Conservation (phyloP, 2,113 vertebrate genomes). For the Pelusios castaneus region DNA sequence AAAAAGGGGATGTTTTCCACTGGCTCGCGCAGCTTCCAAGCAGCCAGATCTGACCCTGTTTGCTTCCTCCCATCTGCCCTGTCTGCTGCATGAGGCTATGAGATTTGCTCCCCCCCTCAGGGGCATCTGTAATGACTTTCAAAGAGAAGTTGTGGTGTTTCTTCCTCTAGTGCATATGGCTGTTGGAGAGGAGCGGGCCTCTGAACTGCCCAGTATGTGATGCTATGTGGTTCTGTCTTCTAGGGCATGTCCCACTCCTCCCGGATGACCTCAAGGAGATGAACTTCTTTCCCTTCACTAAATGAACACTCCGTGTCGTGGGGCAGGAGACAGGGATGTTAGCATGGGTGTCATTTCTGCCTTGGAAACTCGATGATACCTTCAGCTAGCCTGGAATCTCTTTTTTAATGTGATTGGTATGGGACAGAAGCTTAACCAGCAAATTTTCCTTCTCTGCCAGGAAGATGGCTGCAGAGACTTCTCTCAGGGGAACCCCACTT, state of each 20-base stretch:
- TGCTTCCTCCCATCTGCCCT: neutral
- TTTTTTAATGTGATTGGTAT: conserved; percentile 2
- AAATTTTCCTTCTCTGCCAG: conserved; percentile 39
- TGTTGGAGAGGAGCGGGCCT: neutral
- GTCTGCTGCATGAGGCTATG: accelerated
- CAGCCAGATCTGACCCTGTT: neutral
- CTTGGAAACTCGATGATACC: conserved; percentile 4
- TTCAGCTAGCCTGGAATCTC: conserved; percentile 18
- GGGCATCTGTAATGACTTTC: neutral
- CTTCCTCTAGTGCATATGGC: neutral
- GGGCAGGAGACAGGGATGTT: neutral
- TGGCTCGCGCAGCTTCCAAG: neutral
- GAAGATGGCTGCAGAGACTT: conserved; percentile 67
- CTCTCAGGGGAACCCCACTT: conserved; percentile 69
- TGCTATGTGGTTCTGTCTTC: neutral
- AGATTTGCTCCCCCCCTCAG: neutral
- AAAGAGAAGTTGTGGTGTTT: accelerated
- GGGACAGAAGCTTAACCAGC: conserved; percentile 65
- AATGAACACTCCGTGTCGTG: neutral
- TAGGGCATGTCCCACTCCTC: conserved; percentile 16
- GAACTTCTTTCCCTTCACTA: conserved; percentile 1
- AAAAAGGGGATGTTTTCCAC: neutral
- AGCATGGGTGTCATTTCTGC: neutral
- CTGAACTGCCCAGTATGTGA: neutral
- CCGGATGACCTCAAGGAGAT: conserved; percentile 32